Percentiles rank a stretch among this genome's conserved stretches.
Conservation (phyloP, 2,888 invertebrate genomes). For the Furcula furcula region DNA sequence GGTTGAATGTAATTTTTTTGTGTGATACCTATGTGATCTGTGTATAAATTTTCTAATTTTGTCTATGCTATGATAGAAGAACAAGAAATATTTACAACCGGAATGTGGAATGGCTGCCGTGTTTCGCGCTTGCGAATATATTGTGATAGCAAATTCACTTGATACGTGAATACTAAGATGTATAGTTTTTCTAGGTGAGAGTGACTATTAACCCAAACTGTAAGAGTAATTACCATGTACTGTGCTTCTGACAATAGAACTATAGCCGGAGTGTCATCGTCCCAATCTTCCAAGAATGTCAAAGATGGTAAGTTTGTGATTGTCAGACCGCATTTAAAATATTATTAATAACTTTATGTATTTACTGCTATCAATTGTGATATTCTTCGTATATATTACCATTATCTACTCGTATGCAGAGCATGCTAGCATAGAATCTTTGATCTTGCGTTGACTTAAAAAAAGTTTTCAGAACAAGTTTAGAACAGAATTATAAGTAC, state of each 20-base stretch:
- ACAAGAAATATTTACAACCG: conserved; percentile 73
- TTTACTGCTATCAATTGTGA: no score
- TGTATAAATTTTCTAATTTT: no score
- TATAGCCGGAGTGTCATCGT: conserved; percentile 87
- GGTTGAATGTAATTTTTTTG: no score
- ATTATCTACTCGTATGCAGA: no score
- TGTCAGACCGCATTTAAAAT: conserved; percentile 24
- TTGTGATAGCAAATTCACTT: conserved; percentile 58
- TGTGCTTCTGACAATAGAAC: conserved; percentile 87
- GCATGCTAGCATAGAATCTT: no score
- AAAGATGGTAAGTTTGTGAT: conserved; percentile 87
- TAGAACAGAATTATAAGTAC: no score
- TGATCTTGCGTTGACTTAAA: no score
- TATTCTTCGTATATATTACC: no score
- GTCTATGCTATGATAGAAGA: no score
- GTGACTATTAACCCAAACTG: conserved; percentile 59
- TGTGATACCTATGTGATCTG: no score
- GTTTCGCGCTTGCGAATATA: conserved; percentile 66
- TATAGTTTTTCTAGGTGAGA: conserved; percentile 81
- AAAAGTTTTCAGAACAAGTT: no score
- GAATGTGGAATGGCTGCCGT: conserved; percentile 80
- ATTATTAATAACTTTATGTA: no score
- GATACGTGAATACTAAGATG: conserved; percentile 74
- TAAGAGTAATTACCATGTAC: conserved; percentile 81
- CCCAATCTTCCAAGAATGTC: conserved; percentile 86